Conservation (phyloP, 1,140 invertebrate species). For the Mizuhopecten yessoensis region DNA sequence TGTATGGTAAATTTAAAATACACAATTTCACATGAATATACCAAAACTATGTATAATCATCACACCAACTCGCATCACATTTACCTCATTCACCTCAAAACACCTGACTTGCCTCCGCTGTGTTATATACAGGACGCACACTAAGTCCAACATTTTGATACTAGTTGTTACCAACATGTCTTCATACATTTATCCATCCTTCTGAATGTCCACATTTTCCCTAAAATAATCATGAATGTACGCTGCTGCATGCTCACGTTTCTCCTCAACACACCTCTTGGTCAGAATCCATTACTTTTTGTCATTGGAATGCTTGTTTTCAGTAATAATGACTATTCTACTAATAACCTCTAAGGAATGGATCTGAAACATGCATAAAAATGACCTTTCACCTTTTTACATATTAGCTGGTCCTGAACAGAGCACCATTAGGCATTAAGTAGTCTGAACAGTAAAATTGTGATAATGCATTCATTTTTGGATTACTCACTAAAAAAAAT, state of each 20-base stretch:
- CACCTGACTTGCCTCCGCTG: not conserved
- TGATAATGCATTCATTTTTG: not conserved
- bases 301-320: slow-evolving; percentile 9
- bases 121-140: not conserved
- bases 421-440: not conserved
- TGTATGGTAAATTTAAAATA: not conserved
- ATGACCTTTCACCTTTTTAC: not conserved
- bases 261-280: not conserved
- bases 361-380: too few species aligned
- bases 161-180: too few species aligned
- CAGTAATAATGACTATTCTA: not conserved
- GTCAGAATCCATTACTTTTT: not conserved
- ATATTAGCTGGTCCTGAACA: not conserved
- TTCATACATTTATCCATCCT: not conserved
- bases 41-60: not conserved
- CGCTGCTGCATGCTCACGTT: not conserved
- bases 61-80: not conserved
- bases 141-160: not conserved
- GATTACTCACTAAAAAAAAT: not conserved
- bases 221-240: not conserved
- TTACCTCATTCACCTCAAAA: not conserved
- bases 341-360: not conserved
- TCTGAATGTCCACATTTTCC: not conserved
- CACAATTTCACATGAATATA: not conserved
- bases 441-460: not conserved